Evolutionary conservation across 35 echinoderm and acorn worm genomes (phyloP).

Genomic region (Lytechinus variegatus): DNA sequence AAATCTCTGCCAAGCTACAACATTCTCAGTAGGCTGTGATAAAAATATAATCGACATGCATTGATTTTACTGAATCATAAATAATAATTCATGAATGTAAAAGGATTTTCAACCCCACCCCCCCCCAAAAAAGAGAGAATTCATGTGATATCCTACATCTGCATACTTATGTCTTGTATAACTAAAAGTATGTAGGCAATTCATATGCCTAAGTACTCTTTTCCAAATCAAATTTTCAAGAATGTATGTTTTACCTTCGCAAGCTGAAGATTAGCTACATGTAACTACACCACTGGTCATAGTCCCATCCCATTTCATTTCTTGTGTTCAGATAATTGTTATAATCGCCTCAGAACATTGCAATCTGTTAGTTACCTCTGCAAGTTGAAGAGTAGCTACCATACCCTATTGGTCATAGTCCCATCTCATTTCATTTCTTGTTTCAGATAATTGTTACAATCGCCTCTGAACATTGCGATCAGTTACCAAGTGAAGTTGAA

Average conservation of each 20-base stretch:
- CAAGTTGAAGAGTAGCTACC: constrained; percentile 85
- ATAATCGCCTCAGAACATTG: no score
- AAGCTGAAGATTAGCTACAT: constrained; percentile 89
- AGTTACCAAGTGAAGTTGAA: constrained; percentile 82
- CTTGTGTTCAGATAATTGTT: no score
- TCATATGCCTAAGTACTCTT: no score
- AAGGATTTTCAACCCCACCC: not conserved
- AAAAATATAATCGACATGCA: not conserved
- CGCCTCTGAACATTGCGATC: not conserved
- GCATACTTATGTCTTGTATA: no score
- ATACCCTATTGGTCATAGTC: constrained; percentile 88
- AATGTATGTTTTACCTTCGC: constrained; percentile 62
- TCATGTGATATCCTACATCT: no score
- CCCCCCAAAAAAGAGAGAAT: no score
- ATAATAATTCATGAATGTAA: not conserved
- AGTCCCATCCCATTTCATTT: constrained; percentile 71
- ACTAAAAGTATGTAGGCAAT: no score
- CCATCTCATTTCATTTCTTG: constrained; percentile 40
- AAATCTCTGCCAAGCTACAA: constrained; percentile 97
- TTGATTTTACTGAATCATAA: not conserved
- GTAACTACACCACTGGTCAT: constrained; percentile 89
- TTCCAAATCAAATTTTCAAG: no score
- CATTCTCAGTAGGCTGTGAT: constrained; percentile 86
- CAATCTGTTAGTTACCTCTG: constrained; percentile 65
- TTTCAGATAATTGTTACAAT: no score